These are phyloP conservation scores for Cyanistes caeruleus DNA, from an alignment of 2,113 vertebrate species.

Conservation along the genomic window DNA sequence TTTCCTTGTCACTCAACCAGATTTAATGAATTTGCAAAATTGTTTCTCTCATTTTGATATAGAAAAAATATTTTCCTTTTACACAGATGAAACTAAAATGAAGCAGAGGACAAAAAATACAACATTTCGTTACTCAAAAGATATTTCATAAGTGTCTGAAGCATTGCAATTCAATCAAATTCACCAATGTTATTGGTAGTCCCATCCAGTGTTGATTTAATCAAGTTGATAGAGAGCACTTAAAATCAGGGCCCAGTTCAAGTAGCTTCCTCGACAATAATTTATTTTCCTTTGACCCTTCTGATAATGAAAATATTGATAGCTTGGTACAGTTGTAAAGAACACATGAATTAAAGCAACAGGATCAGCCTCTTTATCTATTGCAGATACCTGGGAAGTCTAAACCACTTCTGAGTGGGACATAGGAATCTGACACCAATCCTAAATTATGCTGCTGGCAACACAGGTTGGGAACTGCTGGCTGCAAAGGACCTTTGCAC, in stretches of 20 bases:
- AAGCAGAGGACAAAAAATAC: neutral
- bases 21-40: neutral
- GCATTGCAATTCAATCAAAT: slow-evolving; percentile 50
- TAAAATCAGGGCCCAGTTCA: slow-evolving; percentile 1
- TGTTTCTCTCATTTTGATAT: neutral
- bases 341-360: neutral
- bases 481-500: neutral
- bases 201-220: slow-evolving; percentile 63
- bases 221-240: slow-evolving; percentile 49
- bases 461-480: rapidly evolving
- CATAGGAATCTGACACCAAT: neutral
- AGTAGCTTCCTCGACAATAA: slow-evolving; percentile 29
- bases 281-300: slow-evolving; percentile 62
- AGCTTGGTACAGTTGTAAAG: neutral
- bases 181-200: neutral
- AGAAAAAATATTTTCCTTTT: neutral
- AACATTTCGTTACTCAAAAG: neutral
- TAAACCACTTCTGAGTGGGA: neutral
- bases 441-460: neutral
- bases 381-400: neutral
- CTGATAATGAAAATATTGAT: slow-evolving; percentile 54
- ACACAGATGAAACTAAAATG: neutral
- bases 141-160: neutral
- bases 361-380: neutral
- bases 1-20: neutral